Evolutionary conservation across 2,797 vertebrate species (phyloP), one percentile per base, ranked within the genome.

Genomic region (Coranthus polyacanthus): DNA sequence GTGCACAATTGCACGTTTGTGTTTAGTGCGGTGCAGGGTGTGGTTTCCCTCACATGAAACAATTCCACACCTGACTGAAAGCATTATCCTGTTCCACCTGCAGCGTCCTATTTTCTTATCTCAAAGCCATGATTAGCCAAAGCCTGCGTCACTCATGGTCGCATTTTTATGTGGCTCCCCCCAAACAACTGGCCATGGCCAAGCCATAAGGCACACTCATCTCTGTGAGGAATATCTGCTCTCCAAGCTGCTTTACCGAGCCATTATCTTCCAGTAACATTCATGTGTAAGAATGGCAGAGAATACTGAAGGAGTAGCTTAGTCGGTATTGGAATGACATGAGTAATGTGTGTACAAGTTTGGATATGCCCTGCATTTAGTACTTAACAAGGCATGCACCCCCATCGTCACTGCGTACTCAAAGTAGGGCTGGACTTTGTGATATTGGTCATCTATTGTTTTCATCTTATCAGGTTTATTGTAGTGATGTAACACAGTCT

Each of bases 81-180:
- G 50, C 52, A 43, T 62, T n/a, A 59, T 52, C 53, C 45, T 12
- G 34, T 47, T 50, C 82, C 58, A 60, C 66, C 43, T 60, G 39
- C 53, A 71, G 75, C 3, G 2, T 42, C 83, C 79, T 53, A 60
- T 85, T 81, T 79, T n/a, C n/a, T n/a, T 66, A 67, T 86, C 84
- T 83, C 55, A 58, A 50, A 75, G 80, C 37, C 52, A n/a, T n/a
- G n/a, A n/a, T n/a, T n/a, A n/a, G n/a, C n/a, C n/a, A 11, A 44
- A 37, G 32, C 72, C 42, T 16, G 47, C 78, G 20, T 82, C 61
- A 32, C 64, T 78, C 70, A 66, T 16, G 18, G 49, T 26, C 45
- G 60, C 37, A 63, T 51, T 69, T 76, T 49, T 45, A 72, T n/a
- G n/a, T n/a, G n/a, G n/a, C 46, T 62, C 51, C 64, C 64, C 66